Base-by-base conservation (phyloP, 2,797 vertebrate species). In the Merluccius polli region DNA sequence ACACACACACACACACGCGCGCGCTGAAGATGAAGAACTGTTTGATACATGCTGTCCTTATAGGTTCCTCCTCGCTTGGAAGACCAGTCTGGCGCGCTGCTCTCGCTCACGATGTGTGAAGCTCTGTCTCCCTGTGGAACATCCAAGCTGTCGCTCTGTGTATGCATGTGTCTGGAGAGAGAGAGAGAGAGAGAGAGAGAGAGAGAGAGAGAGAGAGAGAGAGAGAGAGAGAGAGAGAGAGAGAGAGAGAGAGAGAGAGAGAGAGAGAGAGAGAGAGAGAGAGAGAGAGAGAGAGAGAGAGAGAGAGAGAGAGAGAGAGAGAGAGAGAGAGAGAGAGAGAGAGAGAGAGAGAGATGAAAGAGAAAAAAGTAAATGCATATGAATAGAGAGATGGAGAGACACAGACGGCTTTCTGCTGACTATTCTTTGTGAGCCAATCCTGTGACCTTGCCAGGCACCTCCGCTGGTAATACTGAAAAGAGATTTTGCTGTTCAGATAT, bases 141-240 rank as follows among this genome's bases (percentile, higher is more conserved):
- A 73, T 59, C 72, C 84, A 88, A 87, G 85, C 87, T 86, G 85
- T 86, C 69, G 6, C 63, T 9, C 4, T 75, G 79, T 84, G 75
- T 83, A 73, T 76, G 35, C 74, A 18, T 67, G 65, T 67, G 71
- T 76, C n/a, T 77, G 67, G 16, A 27, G 69, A 48, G 72, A 68
- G 65, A 65, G 65, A 29, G 69, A 48, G 35, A 35, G 69, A 72
- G 38, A 73, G 77, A 74, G 15, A 77, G 69, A 71, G 35, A 70
- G 73, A 67, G 30, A 48, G 75, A 59, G 76, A 48, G 73, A 41
- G 48, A 73, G 73, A 75, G 65, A 74, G 52, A 48, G 72, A 77
- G 70, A 72, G 73, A 59, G 32, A 33, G 72, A 69, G 27, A 70
- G 63, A 44, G 48, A 65, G 73, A 24, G n/a, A 63, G 52, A 63